A percentile compares a stretch with the other conserved stretches of the same genome.
phyloP scores from a whole-genome alignment of 2,113 vertebrate species.

The Tapirus terrestris region DNA sequence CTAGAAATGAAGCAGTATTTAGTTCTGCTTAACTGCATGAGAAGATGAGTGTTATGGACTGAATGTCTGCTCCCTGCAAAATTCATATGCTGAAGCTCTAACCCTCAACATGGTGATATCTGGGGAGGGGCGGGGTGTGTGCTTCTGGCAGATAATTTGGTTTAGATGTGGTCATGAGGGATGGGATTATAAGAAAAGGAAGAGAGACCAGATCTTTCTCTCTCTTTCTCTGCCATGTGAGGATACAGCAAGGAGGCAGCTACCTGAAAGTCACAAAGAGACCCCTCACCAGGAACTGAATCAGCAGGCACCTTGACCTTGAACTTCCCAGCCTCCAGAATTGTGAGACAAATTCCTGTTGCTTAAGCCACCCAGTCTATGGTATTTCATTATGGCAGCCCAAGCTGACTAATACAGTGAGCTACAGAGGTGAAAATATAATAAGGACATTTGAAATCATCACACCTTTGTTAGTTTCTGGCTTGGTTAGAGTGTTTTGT shows the following conservation, averaged over 20 bases:
- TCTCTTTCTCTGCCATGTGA: background rate
- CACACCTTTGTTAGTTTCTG: background rate
- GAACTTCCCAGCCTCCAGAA: background rate
- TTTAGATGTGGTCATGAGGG: background rate
- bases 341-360: background rate
- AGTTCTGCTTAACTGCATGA: conserved; percentile 45
- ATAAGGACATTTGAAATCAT: conserved; percentile 47
- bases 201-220: background rate
- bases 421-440: conserved; percentile 27
- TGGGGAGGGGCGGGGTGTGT: background rate
- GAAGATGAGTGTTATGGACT: background rate
- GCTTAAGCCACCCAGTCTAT: background rate
- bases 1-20: background rate
- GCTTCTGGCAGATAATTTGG: background rate
- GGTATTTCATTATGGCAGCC: background rate
- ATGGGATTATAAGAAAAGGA: background rate
- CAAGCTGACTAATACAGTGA: background rate
- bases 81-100: background rate
- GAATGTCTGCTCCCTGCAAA: background rate
- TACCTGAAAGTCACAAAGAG: background rate
- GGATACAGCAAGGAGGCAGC: background rate
- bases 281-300: background rate
- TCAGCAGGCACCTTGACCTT: background rate
- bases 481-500: background rate
- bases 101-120: background rate